These are phyloP conservation scores for roundworm (Caenorhabditis elegans) DNA, from an alignment of 1,140 invertebrate species.

Conservation along the genomic window WBcel235 BX284606.5:84001-84500, in stretches of 20 bases:
- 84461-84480: too few relatives aligned
- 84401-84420: too few relatives aligned
- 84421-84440: too few relatives aligned
- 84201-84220: neutral
- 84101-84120: conserved; percentile 6
- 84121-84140: neutral
- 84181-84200: neutral
- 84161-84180: neutral
- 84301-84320: neutral
- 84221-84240: neutral
- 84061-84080: too few relatives aligned
- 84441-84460: too few relatives aligned
- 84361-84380: neutral
- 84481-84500: too few relatives aligned
- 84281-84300: neutral
- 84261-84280: neutral
- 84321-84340: neutral
- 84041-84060: too few relatives aligned
- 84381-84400: neutral
- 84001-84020: too few relatives aligned
- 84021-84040: too few relatives aligned
- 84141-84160: neutral
- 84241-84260: neutral
- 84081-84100: neutral
- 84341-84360: neutral